phyloP scores from a whole-genome alignment of 2,797 vertebrate species.

The Falco cherrug region DNA sequence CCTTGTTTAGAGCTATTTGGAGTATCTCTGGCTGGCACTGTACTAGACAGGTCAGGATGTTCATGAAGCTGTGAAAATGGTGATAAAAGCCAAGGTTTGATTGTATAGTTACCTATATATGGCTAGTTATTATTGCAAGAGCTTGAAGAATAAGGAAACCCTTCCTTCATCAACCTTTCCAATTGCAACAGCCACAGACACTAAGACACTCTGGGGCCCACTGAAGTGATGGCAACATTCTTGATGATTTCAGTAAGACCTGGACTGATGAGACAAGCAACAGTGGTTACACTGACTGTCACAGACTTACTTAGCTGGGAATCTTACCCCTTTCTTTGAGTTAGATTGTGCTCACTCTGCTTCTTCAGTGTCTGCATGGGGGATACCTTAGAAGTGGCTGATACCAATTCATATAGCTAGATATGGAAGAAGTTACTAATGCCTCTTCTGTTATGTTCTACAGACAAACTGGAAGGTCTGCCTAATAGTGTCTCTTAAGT shows the following conservation, averaged over 20 bases:
- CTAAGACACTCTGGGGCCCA: neutral
- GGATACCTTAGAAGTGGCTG: neutral
- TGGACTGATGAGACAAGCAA: neutral
- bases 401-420: neutral
- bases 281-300: neutral
- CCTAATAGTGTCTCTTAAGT: neutral
- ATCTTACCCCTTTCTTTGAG: neutral
- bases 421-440: neutral
- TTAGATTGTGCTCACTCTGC: neutral
- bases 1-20: slow-evolving; percentile 15
- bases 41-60: neutral
- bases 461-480: neutral
- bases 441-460: neutral
- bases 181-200: neutral
- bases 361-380: neutral
- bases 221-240: neutral
- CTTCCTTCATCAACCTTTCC: neutral
- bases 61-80: neutral
- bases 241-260: neutral
- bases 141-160: neutral
- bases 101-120: neutral
- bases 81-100: slow-evolving; percentile 10
- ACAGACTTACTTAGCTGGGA: neutral
- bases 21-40: neutral
- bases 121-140: neutral